These are phyloP conservation scores for Melanargia galathea DNA, from an alignment of 2,888 invertebrate genomes.

Conservation along the genomic window DNA sequence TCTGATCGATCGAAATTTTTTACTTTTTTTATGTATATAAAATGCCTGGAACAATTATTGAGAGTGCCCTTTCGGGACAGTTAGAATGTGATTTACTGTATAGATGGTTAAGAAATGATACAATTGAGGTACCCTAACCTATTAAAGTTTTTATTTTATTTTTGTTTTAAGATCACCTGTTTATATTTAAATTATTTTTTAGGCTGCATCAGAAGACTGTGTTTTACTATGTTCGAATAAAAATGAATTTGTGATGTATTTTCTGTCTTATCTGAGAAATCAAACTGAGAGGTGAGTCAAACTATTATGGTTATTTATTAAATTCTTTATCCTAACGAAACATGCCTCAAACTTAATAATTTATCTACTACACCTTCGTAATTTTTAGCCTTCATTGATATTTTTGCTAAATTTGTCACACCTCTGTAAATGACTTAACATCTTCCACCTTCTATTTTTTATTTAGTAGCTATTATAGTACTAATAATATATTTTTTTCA, in stretches of 20 bases:
- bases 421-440: too few relatives aligned
- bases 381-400: too few relatives aligned
- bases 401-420: too few relatives aligned
- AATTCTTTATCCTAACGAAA: not conserved
- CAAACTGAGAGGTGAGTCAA: constrained; percentile 77
- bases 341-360: not conserved
- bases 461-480: too few relatives aligned
- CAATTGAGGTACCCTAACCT: constrained; percentile 70
- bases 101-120: constrained; percentile 72
- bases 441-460: too few relatives aligned
- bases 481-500: not conserved
- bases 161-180: constrained; percentile 36
- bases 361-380: too few relatives aligned
- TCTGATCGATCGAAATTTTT: constrained; percentile 53
- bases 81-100: constrained; percentile 61
- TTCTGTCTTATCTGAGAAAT: constrained; percentile 78
- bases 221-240: constrained; percentile 64
- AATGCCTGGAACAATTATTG: constrained; percentile 77
- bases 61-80: constrained; percentile 71
- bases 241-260: constrained; percentile 82
- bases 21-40: constrained; percentile 43
- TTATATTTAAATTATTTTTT: constrained; percentile 46
- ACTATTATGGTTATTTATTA: not conserved
- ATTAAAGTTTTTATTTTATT: constrained; percentile 42
- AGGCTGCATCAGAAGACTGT: constrained; percentile 68